Base-by-base conservation (phyloP, 2,113 vertebrate genomes). In the Leucosticte australis region DNA sequence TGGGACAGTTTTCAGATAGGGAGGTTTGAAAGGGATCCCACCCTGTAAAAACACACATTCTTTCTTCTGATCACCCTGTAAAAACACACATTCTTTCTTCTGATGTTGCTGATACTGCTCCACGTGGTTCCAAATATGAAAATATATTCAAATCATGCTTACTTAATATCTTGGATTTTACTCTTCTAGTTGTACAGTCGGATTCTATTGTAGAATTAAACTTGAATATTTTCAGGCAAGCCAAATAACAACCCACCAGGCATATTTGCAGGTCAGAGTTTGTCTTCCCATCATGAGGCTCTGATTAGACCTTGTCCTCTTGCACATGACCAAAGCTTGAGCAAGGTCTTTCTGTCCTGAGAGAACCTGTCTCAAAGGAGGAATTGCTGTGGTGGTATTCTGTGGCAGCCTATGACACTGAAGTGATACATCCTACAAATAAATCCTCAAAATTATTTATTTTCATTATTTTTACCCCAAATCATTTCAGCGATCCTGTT, bases 401-500 rank as follows among this genome's bases (percentile, higher is more conserved):
- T 37, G 23, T 20, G 47, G 33, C 53, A 71, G 22, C 33, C 11
- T 68, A 16, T 24, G 44, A 28, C 35, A 47, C 35, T 46, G 24
- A 67, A 62, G 31, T 7, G 30, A 35, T 13, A 22, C 10, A 4
- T 10, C 14, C 20, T 53, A 31, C 84, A 95, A 57, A 80, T 28
- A 80, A 41, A 6, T 15, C 7, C 27, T 19, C 7, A 6, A 17
- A 73, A 41, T 37, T 6, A 73, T 28, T 55, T 13, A 0, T 64
- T 73, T 35, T 19, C 57, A 50, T n/a, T 30, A 9, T 35, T 62
- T 79, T 89, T 69, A 62, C 44, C 37, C 10, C 13, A 18, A 33
- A 33, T 67, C 0, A 3, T 67, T 78, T 42, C 65, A 90, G 73
- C 7, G 6, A 16, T 35, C 18, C 2, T 0, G 0, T n/a, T 65